Evolutionary conservation across 1,140 invertebrate species (phyloP).

Genomic region (Geopemphigus sp.): DNA sequence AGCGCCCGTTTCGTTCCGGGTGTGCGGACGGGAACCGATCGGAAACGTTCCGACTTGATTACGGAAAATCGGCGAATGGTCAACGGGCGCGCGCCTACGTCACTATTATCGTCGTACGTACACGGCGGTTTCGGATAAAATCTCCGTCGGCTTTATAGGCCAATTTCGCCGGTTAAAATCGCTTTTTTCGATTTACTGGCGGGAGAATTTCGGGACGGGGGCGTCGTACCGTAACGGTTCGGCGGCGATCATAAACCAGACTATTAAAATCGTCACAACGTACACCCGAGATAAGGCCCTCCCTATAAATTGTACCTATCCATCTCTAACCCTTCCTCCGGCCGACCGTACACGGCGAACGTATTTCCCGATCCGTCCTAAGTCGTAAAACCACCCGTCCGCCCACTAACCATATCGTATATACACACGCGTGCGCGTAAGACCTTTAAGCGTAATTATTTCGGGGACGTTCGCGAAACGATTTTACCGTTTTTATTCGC

Average conservation of each 20-base stretch:
- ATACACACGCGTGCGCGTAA: background rate
- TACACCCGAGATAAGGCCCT: background rate
- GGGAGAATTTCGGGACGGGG: no score
- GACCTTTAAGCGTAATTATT: background rate
- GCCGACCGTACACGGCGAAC: background rate
- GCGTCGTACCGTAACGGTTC: background rate
- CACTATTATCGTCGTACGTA: background rate
- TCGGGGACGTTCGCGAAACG: no score
- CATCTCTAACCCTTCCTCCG: background rate
- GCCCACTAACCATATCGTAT: background rate
- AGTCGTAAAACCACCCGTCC: conserved; percentile 15
- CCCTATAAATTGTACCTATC: conserved; percentile 16
- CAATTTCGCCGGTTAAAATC: conserved; percentile 4
- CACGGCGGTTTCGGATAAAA: background rate
- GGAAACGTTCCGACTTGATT: no score
- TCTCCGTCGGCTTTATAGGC: conserved; percentile 4
- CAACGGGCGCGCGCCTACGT: no score
- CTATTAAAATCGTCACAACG: conserved; percentile 21
- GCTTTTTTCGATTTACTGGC: conserved; percentile 21
- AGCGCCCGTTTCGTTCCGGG: no score
- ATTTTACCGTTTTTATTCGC: no score
- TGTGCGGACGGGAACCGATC: no score
- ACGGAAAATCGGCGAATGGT: no score
- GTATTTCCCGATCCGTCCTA: background rate
- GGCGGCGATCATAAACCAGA: conserved; percentile 3